These are phyloP conservation scores for Griposia aprilina DNA, from an alignment of 2,888 invertebrate species.

Conservation along the genomic window DNA sequence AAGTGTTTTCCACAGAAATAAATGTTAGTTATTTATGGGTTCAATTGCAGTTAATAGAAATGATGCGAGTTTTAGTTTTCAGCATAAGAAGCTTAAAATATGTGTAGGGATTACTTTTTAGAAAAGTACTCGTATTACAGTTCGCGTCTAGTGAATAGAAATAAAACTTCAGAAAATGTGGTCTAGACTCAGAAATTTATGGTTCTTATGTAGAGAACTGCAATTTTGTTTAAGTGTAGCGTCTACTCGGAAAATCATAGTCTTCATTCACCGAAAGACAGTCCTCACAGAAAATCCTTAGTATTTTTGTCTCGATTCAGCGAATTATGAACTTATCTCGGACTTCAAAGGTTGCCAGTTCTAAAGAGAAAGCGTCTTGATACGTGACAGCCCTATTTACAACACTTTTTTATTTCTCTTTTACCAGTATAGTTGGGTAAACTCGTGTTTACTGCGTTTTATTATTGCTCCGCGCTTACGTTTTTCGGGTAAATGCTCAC, in stretches of 20 bases:
- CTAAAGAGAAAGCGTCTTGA: slow-evolving; percentile 36
- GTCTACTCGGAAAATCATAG: slow-evolving; percentile 14
- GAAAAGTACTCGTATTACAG: not conserved
- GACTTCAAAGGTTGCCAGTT: slow-evolving; percentile 54
- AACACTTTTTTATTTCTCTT: slow-evolving; percentile 59
- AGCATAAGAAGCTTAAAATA: slow-evolving; percentile 2
- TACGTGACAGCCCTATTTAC: slow-evolving; percentile 56
- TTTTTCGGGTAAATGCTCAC: slow-evolving; percentile 52
- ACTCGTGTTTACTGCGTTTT: slow-evolving; percentile 65
- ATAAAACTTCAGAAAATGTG: not conserved
- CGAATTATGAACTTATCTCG: slow-evolving; percentile 46
- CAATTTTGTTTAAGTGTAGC: slow-evolving; percentile 29
- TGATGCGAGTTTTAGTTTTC: not conserved
- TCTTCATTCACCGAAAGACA: slow-evolving; percentile 31
- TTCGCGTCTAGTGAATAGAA: slow-evolving; percentile 9
- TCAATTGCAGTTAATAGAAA: slow-evolving; percentile 2
- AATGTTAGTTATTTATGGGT: not conserved
- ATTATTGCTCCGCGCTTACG: slow-evolving; percentile 59
- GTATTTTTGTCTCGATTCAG: slow-evolving; percentile 51
- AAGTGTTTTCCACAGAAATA: not conserved
- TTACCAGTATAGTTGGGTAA: slow-evolving; percentile 58
- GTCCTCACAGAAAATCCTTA: slow-evolving; percentile 37
- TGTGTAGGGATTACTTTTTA: not conserved
- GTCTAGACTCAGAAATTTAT: not conserved
- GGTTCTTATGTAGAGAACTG: slow-evolving; percentile 8